These are phyloP conservation scores for Hepsetus odoe DNA, from an alignment of 2,113 vertebrate species.

Conservation along the genomic window DNA sequence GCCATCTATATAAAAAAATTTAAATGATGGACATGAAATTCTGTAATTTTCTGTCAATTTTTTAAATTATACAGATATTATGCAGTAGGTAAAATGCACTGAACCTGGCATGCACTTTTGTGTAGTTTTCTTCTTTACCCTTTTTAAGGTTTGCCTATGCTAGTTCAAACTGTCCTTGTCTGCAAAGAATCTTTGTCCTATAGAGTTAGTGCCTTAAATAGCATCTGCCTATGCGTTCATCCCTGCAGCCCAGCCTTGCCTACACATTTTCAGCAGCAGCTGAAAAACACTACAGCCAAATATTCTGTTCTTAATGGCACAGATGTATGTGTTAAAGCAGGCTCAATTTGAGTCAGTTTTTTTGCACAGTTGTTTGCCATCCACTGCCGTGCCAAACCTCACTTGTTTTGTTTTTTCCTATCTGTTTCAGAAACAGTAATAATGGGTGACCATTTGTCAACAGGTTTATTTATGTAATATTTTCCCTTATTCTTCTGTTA, in stretches of 20 bases:
- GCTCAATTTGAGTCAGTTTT: too few relatives aligned
- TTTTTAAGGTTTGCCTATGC: background rate
- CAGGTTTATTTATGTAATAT: background rate
- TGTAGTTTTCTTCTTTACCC: background rate
- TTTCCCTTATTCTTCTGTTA: background rate
- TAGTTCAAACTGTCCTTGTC: background rate
- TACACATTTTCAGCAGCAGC: background rate
- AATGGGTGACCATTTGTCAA: background rate
- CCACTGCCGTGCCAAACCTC: too few relatives aligned
- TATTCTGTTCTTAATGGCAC: background rate
- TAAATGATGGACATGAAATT: too few relatives aligned
- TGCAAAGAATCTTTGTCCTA: background rate
- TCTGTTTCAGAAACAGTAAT: background rate
- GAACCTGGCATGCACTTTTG: background rate
- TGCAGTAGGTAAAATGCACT: background rate
- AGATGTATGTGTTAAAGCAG: background rate
- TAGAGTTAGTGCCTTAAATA: background rate
- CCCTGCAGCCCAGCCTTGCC: background rate
- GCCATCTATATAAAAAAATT: too few relatives aligned
- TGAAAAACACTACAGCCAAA: background rate
- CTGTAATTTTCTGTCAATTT: too few relatives aligned
- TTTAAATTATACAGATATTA: too few relatives aligned
- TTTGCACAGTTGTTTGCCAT: background rate
- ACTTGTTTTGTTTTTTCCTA: background rate
- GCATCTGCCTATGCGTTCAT: background rate